Conservation (phyloP, 2,113 vertebrate genomes). For the Climacteris rufus region DNA sequence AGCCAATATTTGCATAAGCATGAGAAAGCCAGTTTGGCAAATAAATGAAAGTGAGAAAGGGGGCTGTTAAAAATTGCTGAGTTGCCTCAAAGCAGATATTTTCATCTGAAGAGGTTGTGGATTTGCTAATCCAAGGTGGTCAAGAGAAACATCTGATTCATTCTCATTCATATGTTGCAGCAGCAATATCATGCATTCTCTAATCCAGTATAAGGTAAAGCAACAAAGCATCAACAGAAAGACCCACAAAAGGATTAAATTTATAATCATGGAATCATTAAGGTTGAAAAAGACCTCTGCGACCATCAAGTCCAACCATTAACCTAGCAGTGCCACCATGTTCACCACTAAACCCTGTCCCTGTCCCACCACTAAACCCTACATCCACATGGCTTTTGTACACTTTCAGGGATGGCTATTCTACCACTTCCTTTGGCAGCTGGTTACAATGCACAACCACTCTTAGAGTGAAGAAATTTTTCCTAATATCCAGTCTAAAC, state of each 20-base stretch:
- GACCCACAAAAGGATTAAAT: neutral
- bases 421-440: neutral
- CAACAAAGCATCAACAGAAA: neutral
- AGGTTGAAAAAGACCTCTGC: neutral
- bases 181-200: neutral
- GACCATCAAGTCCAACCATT: neutral
- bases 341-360: neutral
- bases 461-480: neutral
- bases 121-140: neutral
- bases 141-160: neutral
- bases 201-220: neutral
- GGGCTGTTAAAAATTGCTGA: neutral
- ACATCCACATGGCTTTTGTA: neutral
- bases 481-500: neutral
- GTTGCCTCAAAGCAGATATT: neutral
- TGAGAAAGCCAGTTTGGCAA: neutral
- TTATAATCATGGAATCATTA: neutral
- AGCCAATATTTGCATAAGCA: rapidly evolving
- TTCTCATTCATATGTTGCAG: neutral
- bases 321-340: neutral
- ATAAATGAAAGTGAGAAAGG: neutral
- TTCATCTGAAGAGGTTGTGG: neutral
- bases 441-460: neutral
- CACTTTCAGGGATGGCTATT: neutral
- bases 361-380: no score